A percentile compares a stretch with the other conserved stretches of the same genome.
These are phyloP conservation scores for Cotesia typhae DNA, from an alignment of 1,140 invertebrate genomes.

Conservation along the genomic window DNA sequence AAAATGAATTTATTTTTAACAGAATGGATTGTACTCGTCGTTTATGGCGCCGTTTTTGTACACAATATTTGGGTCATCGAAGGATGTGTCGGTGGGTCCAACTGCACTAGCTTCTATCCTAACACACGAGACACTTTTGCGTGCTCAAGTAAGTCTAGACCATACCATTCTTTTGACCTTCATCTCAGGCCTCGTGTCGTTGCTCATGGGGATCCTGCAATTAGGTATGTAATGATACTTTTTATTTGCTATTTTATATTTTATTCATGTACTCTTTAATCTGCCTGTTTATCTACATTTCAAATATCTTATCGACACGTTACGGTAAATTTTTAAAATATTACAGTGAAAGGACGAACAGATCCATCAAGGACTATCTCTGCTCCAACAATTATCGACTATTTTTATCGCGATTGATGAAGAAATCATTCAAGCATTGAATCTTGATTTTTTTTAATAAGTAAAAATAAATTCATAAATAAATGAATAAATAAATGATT, in stretches of 20 bases:
- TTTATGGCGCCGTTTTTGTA: slow-evolving; percentile 88
- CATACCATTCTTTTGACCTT: slow-evolving; percentile 85
- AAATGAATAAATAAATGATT: slow-evolving; percentile 8
- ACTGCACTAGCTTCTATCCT: slow-evolving; percentile 75
- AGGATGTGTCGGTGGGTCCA: slow-evolving; percentile 78
- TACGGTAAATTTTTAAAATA: neutral
- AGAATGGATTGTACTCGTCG: slow-evolving; percentile 87
- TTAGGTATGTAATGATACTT: slow-evolving; percentile 70
- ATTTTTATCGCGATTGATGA: neutral
- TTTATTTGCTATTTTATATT: neutral
- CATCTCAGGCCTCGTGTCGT: slow-evolving; percentile 79
- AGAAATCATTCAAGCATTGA: neutral
- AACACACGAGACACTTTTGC: slow-evolving; percentile 71
- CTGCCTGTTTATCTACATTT: too few relatives aligned
- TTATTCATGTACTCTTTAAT: neutral
- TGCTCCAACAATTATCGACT: too few relatives aligned
- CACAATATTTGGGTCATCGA: slow-evolving; percentile 78
- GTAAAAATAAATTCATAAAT: too few relatives aligned
- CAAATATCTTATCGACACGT: too few relatives aligned
- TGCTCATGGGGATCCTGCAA: slow-evolving; percentile 85
- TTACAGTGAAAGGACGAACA: slow-evolving; percentile 22
- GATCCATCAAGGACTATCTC: neutral
- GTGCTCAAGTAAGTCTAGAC: slow-evolving; percentile 69
- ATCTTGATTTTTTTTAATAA: too few relatives aligned
- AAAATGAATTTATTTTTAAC: neutral